A percentile compares a stretch with the other conserved stretches of the same genome.
Evolutionary conservation across 2,113 vertebrate genomes (phyloP).

Genomic region (Lynx canadensis): DNA sequence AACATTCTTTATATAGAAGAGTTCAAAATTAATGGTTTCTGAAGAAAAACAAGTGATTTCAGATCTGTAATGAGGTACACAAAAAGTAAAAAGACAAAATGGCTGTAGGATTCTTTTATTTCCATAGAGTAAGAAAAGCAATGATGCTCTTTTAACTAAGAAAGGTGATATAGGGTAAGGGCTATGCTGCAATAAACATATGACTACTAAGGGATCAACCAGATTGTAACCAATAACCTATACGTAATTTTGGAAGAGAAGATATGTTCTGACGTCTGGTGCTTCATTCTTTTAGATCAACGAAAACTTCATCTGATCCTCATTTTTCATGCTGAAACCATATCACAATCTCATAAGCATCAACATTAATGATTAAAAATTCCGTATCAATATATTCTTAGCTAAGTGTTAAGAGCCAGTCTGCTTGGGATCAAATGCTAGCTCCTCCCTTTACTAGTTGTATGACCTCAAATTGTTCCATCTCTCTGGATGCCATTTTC

Average conservation of each 20-base stretch:
- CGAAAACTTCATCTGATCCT: not conserved
- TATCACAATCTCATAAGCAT: not conserved
- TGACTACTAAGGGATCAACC: not conserved
- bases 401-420: not conserved
- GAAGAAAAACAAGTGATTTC: constrained; percentile 50
- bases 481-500: not conserved
- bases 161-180: not conserved
- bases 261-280: not conserved
- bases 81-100: not conserved
- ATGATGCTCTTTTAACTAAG: not conserved
- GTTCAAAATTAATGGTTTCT: not conserved
- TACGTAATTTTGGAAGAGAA: not conserved
- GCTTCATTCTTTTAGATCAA: not conserved
- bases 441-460: not conserved
- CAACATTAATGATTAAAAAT: not conserved
- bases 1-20: not conserved
- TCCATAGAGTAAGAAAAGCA: not conserved
- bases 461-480: not conserved
- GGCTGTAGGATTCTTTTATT: not conserved
- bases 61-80: not conserved
- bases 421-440: not conserved
- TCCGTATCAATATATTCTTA: not conserved
- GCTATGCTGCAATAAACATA: not conserved
- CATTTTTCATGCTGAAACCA: not conserved
- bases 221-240: not conserved